Evolutionary conservation across 2,888 invertebrate genomes (phyloP).

Genomic region (Neuroscelio doddi): DNA sequence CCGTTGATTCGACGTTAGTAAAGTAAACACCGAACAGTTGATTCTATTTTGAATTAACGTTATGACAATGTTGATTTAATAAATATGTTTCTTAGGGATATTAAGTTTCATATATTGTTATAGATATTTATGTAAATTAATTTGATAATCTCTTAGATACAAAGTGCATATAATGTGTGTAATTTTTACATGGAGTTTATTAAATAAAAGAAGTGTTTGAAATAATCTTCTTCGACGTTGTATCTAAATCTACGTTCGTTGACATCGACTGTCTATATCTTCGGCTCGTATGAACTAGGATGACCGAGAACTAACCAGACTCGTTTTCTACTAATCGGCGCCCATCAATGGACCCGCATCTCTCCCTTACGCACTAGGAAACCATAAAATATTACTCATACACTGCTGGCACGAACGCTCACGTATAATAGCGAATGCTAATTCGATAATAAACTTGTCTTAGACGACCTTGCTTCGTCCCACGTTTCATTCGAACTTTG

Average conservation of each 20-base stretch:
- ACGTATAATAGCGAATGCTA: constrained; percentile 32
- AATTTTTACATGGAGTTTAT: too few relatives aligned
- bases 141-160: too few relatives aligned
- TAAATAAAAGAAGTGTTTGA: too few relatives aligned
- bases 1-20: too few relatives aligned
- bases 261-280: constrained; percentile 31
- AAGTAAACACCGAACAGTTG: too few relatives aligned
- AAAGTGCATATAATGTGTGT: too few relatives aligned
- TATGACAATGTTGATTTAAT: too few relatives aligned
- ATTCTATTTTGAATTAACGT: too few relatives aligned
- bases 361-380: constrained; percentile 38
- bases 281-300: constrained; percentile 37
- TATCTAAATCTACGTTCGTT: constrained; percentile 41
- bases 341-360: constrained; percentile 42
- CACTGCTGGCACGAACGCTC: constrained; percentile 33
- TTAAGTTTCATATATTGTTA: too few relatives aligned
- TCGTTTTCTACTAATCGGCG: constrained; percentile 48
- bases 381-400: constrained; percentile 43
- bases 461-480: constrained; percentile 47
- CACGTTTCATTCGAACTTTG: constrained; percentile 27
- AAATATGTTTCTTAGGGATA: too few relatives aligned
- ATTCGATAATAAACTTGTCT: constrained; percentile 49
- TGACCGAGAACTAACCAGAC: constrained; percentile 43
- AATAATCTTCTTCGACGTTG: background rate
- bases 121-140: too few relatives aligned